These are phyloP conservation scores for Tetramorium alpestre DNA, from an alignment of 1,140 invertebrate genomes.

Conservation along the genomic window DNA sequence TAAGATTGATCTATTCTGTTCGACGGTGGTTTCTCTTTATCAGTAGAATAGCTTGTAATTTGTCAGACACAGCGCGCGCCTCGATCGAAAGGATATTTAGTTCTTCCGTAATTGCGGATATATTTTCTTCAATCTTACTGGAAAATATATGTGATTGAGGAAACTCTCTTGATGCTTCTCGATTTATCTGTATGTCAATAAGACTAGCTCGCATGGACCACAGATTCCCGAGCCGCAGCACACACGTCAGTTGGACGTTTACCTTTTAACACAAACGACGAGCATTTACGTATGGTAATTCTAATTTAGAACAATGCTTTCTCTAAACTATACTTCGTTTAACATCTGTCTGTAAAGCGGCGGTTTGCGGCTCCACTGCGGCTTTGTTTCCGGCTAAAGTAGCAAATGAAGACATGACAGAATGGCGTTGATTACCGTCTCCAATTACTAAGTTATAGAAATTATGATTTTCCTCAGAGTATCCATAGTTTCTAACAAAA, in stretches of 20 bases:
- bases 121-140: background rate
- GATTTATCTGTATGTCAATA: slow-evolving; percentile 32
- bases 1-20: slow-evolving; percentile 24
- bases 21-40: background rate
- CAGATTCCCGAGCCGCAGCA: slow-evolving; percentile 10
- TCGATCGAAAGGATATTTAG: background rate
- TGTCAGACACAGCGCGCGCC: slow-evolving; percentile 24
- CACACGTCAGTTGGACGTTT: slow-evolving; percentile 34
- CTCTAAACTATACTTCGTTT: slow-evolving; percentile 45
- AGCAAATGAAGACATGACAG: background rate
- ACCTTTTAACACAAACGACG: slow-evolving; percentile 21
- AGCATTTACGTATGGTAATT: slow-evolving; percentile 47
- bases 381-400: slow-evolving; percentile 24
- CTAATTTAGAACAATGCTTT: slow-evolving; percentile 53
- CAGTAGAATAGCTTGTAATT: slow-evolving; percentile 38
- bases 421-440: background rate
- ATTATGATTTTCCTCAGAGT: background rate
- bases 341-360: slow-evolving; percentile 24
- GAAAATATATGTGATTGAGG: background rate
- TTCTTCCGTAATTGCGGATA: background rate
- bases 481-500: background rate
- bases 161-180: background rate
- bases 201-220: background rate
- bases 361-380: background rate
- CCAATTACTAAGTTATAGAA: slow-evolving; percentile 1